A percentile compares a stretch with the other conserved stretches of the same genome.
These are phyloP conservation scores for Pseudopleuronectes americanus DNA, from an alignment of 2,797 vertebrate genomes.

Conservation along the genomic window DNA sequence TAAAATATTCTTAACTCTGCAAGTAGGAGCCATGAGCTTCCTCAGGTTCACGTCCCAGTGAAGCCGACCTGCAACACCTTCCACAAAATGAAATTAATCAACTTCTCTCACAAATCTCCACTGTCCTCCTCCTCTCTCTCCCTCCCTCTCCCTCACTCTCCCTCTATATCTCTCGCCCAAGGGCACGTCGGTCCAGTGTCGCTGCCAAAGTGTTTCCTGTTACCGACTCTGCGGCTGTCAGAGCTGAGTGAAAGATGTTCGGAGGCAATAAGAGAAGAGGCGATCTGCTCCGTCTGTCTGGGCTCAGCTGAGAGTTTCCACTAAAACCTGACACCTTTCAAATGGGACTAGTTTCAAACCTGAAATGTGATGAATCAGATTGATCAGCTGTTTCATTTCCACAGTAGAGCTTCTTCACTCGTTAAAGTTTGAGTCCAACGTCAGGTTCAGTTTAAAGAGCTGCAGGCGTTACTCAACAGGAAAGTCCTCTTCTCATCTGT, in stretches of 20 bases:
- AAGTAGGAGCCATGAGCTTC: no score
- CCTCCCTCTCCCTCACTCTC: neutral
- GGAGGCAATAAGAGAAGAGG: slow-evolving; percentile 62
- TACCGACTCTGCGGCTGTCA: slow-evolving; percentile 54
- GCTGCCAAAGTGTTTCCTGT: slow-evolving; percentile 69
- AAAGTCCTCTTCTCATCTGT: no score
- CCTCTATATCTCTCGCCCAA: slow-evolving; percentile 20
- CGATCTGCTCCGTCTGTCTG: slow-evolving; percentile 43
- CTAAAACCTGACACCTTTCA: slow-evolving; percentile 40
- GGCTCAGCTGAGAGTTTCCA: slow-evolving; percentile 9
- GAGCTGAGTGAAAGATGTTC: slow-evolving; percentile 62
- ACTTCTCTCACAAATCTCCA: neutral
- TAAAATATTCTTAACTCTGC: no score
- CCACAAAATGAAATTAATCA: slow-evolving; percentile 2
- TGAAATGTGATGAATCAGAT: slow-evolving; percentile 3
- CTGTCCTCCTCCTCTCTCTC: slow-evolving; percentile 8
- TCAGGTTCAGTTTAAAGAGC: no score
- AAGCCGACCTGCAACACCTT: no score
- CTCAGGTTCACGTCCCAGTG: no score
- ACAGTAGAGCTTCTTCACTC: neutral
- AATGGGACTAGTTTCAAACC: slow-evolving; percentile 6
- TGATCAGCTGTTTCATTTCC: neutral
- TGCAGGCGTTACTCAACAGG: no score
- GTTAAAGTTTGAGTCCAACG: neutral
- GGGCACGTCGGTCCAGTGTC: slow-evolving; percentile 32